A percentile compares a stretch with the other conserved stretches of the same genome.
phyloP scores from a whole-genome alignment of 2,113 vertebrate genomes.

The Mormoops blainvillei region DNA sequence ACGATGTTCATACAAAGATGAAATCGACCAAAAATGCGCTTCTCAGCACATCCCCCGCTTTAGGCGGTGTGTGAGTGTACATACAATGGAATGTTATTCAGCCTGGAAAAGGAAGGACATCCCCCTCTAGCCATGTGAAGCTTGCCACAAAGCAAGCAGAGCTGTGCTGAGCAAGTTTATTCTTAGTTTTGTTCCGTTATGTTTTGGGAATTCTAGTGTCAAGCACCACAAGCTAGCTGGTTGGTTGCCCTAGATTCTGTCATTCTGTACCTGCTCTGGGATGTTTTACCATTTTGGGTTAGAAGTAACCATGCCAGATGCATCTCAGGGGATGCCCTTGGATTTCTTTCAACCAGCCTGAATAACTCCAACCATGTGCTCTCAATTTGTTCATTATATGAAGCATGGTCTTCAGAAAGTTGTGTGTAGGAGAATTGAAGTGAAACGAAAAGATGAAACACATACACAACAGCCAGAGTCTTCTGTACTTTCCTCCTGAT shows the following conservation, averaged over 20 bases:
- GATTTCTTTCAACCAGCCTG: neutral
- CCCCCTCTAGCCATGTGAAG: neutral
- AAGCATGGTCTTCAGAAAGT: neutral
- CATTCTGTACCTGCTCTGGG: neutral
- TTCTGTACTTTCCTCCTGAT: neutral
- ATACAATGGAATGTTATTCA: neutral
- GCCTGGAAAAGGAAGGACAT: neutral
- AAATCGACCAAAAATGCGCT: neutral
- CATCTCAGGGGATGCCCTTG: neutral
- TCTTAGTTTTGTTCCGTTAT: neutral
- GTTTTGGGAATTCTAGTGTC: neutral
- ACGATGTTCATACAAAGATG: neutral
- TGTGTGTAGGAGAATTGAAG: neutral
- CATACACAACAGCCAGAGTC: neutral
- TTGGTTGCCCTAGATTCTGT: neutral
- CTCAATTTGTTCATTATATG: conserved; percentile 24
- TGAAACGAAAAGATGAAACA: neutral
- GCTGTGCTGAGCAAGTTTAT: neutral
- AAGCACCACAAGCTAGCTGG: neutral
- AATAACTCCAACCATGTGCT: conserved; percentile 10
- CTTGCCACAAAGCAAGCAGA: neutral
- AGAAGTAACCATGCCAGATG: neutral
- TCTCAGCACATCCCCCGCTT: neutral
- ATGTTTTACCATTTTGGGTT: neutral
- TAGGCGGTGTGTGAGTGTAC: neutral